Conservation (phyloP, 2,113 vertebrate genomes). For the Mus pahari region DNA sequence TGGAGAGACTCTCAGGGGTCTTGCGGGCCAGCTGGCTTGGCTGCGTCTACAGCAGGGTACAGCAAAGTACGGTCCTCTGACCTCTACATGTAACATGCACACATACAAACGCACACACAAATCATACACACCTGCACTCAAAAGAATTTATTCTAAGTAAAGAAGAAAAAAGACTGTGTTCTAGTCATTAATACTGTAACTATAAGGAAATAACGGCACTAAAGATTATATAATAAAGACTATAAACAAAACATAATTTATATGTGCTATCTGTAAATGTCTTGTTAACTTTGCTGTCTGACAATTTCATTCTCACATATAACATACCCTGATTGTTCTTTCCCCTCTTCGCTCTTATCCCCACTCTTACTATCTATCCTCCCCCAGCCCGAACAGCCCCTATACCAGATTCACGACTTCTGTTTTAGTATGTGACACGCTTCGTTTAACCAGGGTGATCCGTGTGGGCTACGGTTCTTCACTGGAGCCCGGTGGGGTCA, state of each 20-base stretch:
- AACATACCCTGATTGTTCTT: neutral
- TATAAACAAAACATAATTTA: neutral
- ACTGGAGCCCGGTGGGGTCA: neutral
- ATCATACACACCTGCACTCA: neutral
- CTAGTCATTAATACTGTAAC: neutral
- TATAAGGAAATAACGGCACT: neutral
- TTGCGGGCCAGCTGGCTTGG: neutral
- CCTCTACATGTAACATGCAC: neutral
- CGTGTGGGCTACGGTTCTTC: no score
- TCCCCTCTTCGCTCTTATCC: neutral
- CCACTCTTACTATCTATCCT: neutral
- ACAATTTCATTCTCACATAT: neutral
- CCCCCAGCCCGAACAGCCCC: neutral
- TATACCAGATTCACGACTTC: neutral
- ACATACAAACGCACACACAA: neutral
- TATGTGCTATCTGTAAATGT: neutral
- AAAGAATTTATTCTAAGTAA: neutral
- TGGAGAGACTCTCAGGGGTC: neutral
- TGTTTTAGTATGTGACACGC: neutral
- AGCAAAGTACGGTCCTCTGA: neutral
- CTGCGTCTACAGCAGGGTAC: neutral
- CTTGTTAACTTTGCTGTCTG: neutral
- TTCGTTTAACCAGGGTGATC: neutral
- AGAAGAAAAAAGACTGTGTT: neutral
- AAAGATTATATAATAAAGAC: neutral